A percentile compares a stretch with the other conserved stretches of the same genome.
These are phyloP conservation scores for Thripadectes ignobilis DNA, from an alignment of 2,797 vertebrate genomes.

Conservation along the genomic window DNA sequence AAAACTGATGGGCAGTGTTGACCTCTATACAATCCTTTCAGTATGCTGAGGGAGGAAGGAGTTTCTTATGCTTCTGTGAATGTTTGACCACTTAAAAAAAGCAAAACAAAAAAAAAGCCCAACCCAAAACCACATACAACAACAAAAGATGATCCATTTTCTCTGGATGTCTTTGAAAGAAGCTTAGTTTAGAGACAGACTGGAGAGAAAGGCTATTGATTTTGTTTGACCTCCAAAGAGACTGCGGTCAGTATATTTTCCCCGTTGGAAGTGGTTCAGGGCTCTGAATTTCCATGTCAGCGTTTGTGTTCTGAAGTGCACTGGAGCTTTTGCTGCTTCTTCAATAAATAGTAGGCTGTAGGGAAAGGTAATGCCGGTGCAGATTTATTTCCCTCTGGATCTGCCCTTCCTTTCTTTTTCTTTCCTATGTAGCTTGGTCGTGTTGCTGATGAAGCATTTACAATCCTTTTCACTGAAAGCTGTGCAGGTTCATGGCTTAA, in stretches of 20 bases:
- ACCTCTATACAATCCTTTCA: constrained; percentile 47
- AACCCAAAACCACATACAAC: constrained; percentile 32
- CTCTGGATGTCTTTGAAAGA: constrained; percentile 66
- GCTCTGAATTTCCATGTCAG: constrained; percentile 50
- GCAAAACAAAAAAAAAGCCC: constrained; percentile 51
- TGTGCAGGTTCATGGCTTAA: not conserved
- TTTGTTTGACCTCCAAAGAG: constrained; percentile 82
- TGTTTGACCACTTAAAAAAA: constrained; percentile 56
- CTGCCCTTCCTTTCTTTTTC: not conserved
- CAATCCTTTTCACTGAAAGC: not conserved
- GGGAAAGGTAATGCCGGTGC: not conserved
- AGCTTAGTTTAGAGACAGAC: constrained; percentile 69
- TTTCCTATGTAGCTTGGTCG: rapidly evolving
- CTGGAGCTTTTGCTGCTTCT: constrained; percentile 45
- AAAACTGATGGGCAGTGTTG: constrained; percentile 60
- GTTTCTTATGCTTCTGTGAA: constrained; percentile 16
- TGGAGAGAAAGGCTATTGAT: constrained; percentile 82
- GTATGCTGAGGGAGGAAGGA: constrained; percentile 19
- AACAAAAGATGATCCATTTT: constrained; percentile 68
- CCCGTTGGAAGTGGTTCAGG: constrained; percentile 43
- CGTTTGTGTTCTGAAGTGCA: not conserved
- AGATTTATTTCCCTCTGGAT: not conserved
- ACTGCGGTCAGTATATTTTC: constrained; percentile 66
- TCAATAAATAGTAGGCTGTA: constrained; percentile 30
- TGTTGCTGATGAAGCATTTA: not conserved